phyloP scores from a whole-genome alignment of 2,113 vertebrate species.

The Ciconia boyciana region DNA sequence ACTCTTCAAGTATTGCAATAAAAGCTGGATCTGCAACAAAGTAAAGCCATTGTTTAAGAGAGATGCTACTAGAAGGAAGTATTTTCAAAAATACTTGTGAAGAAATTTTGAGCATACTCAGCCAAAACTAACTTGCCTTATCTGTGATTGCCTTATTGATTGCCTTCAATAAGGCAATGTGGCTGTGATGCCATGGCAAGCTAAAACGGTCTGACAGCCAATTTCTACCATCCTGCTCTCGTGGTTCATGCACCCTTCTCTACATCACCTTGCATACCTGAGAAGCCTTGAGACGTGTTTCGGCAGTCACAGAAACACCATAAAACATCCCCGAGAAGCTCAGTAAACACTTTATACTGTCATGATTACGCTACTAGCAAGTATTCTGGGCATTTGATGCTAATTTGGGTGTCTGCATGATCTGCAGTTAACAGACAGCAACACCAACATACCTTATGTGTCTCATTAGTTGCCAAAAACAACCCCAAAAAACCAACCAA shows the following conservation, averaged over 20 bases:
- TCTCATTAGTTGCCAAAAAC: not conserved
- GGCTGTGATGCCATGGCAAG: not conserved
- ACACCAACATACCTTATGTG: not conserved
- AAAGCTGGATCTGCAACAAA: slow-evolving; percentile 84
- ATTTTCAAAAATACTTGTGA: not conserved
- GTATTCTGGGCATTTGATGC: not conserved
- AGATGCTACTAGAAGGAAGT: not conserved
- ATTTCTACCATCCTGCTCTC: not conserved
- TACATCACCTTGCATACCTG: not conserved
- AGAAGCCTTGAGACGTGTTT: not conserved
- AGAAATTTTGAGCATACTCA: not conserved
- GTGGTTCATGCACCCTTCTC: not conserved
- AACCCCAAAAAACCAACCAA: not conserved
- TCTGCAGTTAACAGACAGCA: not conserved
- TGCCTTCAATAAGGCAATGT: too few relatives aligned
- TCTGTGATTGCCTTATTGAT: not conserved
- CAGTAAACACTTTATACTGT: not conserved
- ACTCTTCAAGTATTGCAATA: slow-evolving; percentile 91
- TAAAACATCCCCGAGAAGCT: not conserved
- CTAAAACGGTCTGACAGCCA: not conserved
- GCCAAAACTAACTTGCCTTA: not conserved
- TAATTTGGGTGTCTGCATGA: not conserved
- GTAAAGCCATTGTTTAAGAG: not conserved
- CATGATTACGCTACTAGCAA: not conserved
- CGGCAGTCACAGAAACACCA: not conserved